Conservation (phyloP, 2,888 invertebrate species). For the Drosophila fungiperda region DNA sequence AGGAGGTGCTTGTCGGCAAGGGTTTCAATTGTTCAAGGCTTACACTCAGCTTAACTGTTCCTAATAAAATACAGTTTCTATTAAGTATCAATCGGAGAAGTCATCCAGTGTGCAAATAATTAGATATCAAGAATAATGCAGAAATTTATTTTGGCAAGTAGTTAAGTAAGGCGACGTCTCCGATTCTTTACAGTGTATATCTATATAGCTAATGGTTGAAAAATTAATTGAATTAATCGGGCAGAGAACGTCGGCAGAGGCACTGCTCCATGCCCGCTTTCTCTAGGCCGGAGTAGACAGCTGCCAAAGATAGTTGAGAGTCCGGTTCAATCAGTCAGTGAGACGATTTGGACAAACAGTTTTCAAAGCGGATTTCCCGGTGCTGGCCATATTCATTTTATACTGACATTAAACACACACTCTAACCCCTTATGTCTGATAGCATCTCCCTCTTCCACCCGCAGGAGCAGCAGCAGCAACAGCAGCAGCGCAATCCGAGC, state of each 20-base stretch:
- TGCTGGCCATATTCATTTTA: conserved; percentile 58
- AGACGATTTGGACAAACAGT: conserved; percentile 52
- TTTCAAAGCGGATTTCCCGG: conserved; percentile 51
- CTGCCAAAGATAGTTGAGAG: conserved; percentile 11
- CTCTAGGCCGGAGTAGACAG: neutral
- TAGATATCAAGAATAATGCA: neutral
- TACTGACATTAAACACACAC: conserved; percentile 61
- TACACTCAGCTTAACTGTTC: conserved; percentile 39
- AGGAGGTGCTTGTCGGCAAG: neutral
- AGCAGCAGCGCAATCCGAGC: conserved; percentile 16
- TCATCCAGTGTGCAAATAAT: neutral
- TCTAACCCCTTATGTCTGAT: neutral
- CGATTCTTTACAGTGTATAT: neutral
- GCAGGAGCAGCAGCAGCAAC: conserved; percentile 3
- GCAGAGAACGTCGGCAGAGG: neutral
- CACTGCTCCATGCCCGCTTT: neutral
- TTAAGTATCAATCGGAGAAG: neutral
- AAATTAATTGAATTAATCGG: neutral
- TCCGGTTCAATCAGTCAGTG: conserved; percentile 12
- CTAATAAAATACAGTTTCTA: conserved; percentile 19
- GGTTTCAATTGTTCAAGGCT: neutral
- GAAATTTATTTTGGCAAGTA: neutral
- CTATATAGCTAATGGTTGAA: neutral
- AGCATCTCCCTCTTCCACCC: neutral
- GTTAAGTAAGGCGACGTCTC: neutral